Evolutionary conservation across 2,113 vertebrate genomes (phyloP).

Genomic region (Arizona elegans): DNA sequence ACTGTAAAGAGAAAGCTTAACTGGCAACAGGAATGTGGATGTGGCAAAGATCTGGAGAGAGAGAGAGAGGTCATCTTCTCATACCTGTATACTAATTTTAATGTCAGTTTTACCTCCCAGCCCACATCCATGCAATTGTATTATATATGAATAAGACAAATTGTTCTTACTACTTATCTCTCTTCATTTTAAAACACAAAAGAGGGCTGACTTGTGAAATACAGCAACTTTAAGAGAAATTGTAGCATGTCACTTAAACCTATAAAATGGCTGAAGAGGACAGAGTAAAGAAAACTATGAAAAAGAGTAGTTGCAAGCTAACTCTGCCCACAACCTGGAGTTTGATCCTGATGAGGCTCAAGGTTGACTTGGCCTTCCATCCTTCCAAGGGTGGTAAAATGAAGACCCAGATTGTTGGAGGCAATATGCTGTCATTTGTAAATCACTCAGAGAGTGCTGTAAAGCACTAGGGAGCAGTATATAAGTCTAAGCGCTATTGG

Average conservation of each 20-base stretch:
- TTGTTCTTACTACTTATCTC: not conserved
- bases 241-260: not conserved
- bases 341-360: no score
- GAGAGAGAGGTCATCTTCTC: not conserved
- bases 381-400: no score
- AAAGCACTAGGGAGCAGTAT: no score
- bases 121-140: not conserved
- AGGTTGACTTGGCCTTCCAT: no score
- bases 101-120: not conserved
- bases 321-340: no score
- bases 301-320: no score
- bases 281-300: slow-evolving; percentile 5
- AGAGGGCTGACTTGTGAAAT: not conserved
- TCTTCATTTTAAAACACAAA: not conserved
- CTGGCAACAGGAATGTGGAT: not conserved
- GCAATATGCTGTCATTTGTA: no score
- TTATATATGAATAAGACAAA: not conserved
- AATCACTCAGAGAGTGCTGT: no score
- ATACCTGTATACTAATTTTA: not conserved
- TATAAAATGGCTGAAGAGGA: not conserved
- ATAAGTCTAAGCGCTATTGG: no score
- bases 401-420: no score
- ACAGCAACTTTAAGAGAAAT: not conserved
- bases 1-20: not conserved
- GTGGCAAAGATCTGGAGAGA: not conserved